phyloP scores from a whole-genome alignment of 2,797 vertebrate species.

The Denticeps clupeoides region DNA sequence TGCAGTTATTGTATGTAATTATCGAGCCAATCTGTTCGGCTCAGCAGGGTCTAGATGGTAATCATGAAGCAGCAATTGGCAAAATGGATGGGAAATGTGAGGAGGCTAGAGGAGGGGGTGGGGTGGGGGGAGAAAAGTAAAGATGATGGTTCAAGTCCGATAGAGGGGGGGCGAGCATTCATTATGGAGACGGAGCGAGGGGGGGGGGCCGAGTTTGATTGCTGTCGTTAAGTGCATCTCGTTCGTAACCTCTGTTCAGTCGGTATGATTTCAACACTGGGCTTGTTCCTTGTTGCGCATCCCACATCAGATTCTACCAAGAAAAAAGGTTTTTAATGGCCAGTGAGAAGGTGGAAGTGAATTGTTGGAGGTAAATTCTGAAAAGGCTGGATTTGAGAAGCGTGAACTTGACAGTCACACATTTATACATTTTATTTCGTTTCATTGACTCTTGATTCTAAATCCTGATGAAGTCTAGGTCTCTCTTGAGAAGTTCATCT shows the following conservation, averaged over 20 bases:
- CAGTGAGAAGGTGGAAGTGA: background rate
- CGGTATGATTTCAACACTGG: constrained; percentile 19
- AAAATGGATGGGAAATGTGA: constrained; percentile 54
- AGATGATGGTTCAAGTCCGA: constrained; percentile 44
- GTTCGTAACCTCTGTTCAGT: constrained; percentile 24
- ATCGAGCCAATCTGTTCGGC: constrained; percentile 97
- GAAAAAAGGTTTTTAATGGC: constrained; percentile 7
- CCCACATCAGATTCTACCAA: constrained; percentile 12
- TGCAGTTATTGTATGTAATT: constrained; percentile 96
- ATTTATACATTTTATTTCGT: too few relatives aligned
- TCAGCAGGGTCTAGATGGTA: constrained; percentile 84
- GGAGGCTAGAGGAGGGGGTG: constrained; percentile 16
- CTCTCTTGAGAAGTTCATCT: too few relatives aligned
- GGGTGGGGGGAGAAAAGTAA: constrained; percentile 11
- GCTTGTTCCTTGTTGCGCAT: background rate
- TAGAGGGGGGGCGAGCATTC: constrained; percentile 35
- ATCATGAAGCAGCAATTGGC: constrained; percentile 88
- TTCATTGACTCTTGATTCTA: too few relatives aligned
- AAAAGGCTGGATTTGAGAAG: too few relatives aligned
- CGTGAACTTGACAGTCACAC: too few relatives aligned
- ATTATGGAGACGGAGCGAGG: constrained; percentile 34
- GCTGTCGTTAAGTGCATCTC: constrained; percentile 38
- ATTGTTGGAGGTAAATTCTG: background rate
- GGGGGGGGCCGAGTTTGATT: constrained; percentile 40
- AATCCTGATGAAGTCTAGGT: too few relatives aligned